Percentiles rank a stretch among this genome's conserved stretches.
Evolutionary conservation across 2,113 vertebrate genomes (phyloP).

Genomic region (Cynocephalus volans): DNA sequence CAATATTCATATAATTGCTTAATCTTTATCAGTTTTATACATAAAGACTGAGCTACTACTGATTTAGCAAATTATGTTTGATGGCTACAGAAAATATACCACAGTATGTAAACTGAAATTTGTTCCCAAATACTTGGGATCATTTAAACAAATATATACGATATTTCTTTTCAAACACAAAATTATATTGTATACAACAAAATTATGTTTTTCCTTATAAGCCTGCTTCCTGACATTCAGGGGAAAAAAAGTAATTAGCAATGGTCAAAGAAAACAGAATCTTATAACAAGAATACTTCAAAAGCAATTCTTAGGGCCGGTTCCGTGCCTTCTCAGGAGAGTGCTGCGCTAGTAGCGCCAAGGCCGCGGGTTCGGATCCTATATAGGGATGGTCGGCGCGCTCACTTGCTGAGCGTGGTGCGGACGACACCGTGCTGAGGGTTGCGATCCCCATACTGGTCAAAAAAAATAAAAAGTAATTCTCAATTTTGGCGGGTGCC

Average conservation of each 20-base stretch:
- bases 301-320: background rate
- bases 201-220: background rate
- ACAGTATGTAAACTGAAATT: background rate
- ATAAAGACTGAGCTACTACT: background rate
- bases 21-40: slow-evolving; percentile 33
- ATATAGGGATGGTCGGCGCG: no score
- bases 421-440: no score
- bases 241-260: slow-evolving; percentile 21
- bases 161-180: slow-evolving; percentile 57
- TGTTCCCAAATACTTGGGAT: slow-evolving; percentile 44
- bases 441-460: background rate
- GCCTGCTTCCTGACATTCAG: background rate
- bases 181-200: background rate
- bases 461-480: slow-evolving; percentile 63
- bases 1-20: slow-evolving; percentile 17
- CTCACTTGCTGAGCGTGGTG: no score
- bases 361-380: no score
- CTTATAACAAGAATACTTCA: background rate
- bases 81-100: slow-evolving; percentile 30
- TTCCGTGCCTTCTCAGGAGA: no score
- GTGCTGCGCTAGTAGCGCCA: no score
- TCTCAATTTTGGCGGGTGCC: background rate
- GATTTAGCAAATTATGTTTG: slow-evolving; percentile 52
- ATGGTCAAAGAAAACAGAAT: slow-evolving; percentile 51
- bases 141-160: slow-evolving; percentile 4